These are phyloP conservation scores for Gopherus flavomarginatus DNA, from an alignment of 2,113 vertebrate genomes.

Conservation along the genomic window DNA sequence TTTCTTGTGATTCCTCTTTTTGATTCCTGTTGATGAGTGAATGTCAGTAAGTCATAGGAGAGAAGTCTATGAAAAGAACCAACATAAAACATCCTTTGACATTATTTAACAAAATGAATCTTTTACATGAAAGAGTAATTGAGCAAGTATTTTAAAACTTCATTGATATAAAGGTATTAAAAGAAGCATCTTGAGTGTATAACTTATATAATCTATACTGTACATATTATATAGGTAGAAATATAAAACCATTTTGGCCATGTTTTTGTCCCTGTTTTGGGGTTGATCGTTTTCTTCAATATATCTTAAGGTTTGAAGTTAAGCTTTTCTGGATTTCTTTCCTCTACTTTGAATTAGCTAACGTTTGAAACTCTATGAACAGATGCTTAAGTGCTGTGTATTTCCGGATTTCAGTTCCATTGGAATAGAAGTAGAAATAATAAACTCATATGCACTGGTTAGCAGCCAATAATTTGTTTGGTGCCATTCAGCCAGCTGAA, in stretches of 20 bases:
- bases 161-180: neutral
- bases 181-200: neutral
- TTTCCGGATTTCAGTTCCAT: neutral
- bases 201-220: neutral
- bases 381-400: accelerated
- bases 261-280: neutral
- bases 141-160: neutral
- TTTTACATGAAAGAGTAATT: neutral
- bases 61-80: neutral
- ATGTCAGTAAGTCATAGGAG: neutral
- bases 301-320: neutral
- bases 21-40: neutral
- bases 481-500: neutral
- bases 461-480: neutral
- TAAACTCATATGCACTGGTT: neutral
- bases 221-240: neutral
- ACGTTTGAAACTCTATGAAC: neutral
- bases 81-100: neutral
- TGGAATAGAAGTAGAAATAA: neutral
- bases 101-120: neutral
- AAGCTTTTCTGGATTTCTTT: neutral
- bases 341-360: neutral
- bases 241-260: neutral
- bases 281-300: neutral
- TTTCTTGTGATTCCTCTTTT: neutral